Conservation (phyloP, 2,113 vertebrate genomes). For the Furnarius figulus region DNA sequence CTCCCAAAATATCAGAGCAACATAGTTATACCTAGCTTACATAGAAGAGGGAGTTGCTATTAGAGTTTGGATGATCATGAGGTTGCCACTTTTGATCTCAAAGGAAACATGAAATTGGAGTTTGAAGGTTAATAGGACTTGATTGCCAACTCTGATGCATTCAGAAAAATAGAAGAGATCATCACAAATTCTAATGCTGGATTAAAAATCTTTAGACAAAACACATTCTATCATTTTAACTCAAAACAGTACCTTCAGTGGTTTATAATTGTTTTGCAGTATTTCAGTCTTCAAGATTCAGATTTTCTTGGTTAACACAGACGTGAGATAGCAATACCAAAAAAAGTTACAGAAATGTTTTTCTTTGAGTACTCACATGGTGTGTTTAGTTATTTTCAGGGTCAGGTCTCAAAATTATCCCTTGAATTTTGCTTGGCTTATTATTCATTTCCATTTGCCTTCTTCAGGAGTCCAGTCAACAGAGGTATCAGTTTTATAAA, state of each 20-base stretch:
- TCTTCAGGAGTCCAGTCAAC: neutral
- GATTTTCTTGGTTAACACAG: neutral
- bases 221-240: neutral
- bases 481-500: neutral
- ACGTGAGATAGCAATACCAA: neutral
- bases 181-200: neutral
- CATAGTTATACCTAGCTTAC: neutral
- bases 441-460: neutral
- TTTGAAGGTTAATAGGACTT: neutral
- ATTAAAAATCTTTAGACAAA: neutral
- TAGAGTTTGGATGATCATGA: neutral
- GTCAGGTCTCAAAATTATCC: neutral
- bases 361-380: neutral
- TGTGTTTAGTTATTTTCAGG: neutral
- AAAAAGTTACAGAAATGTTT: neutral
- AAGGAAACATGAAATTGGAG: neutral
- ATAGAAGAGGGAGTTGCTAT: constrained; percentile 68
- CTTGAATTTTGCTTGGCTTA: neutral
- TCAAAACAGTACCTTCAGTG: neutral
- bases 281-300: neutral
- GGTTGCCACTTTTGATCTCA: neutral
- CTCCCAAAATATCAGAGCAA: neutral
- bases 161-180: neutral
- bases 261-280: neutral
- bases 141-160: neutral